A percentile compares a stretch with the other conserved stretches of the same genome.
These are phyloP conservation scores for Galbula dea DNA, from an alignment of 2,113 vertebrate genomes.

Conservation along the genomic window DNA sequence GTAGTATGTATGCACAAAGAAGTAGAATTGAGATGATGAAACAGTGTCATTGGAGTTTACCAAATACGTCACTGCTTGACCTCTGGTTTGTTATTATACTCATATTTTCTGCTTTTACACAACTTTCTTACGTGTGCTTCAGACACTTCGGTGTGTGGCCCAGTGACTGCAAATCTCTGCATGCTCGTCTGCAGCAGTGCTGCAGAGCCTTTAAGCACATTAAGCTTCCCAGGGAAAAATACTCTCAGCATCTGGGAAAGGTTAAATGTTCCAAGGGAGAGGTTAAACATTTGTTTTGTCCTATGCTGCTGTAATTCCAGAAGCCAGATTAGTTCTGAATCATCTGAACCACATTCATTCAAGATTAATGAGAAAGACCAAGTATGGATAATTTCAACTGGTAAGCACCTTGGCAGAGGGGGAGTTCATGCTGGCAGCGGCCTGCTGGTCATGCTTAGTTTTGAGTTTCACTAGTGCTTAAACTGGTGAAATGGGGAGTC, in stretches of 20 bases:
- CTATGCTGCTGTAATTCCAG: slow-evolving; percentile 58
- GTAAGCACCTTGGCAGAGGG: not conserved
- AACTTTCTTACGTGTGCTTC: not conserved
- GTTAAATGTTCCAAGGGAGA: slow-evolving; percentile 48
- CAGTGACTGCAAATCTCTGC: not conserved
- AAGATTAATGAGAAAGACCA: slow-evolving; percentile 57
- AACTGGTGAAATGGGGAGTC: not conserved
- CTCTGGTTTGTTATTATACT: not conserved
- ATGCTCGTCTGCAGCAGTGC: not conserved
- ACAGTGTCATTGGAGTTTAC: not conserved
- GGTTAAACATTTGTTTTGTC: slow-evolving; percentile 56
- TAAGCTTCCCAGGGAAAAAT: slow-evolving; percentile 25
- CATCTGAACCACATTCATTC: slow-evolving; percentile 50
- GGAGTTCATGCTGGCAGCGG: not conserved
- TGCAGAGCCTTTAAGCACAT: not conserved
- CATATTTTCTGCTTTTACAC: not conserved
- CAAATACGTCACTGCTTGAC: not conserved
- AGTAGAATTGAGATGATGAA: not conserved
- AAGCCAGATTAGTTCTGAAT: slow-evolving; percentile 62
- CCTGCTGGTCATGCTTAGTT: not conserved
- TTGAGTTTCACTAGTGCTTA: not conserved
- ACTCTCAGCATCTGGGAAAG: slow-evolving; percentile 41
- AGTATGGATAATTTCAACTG: slow-evolving; percentile 49
- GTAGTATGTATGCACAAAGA: not conserved
- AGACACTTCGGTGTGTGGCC: not conserved